phyloP scores from a whole-genome alignment of 2,888 invertebrate genomes.

The Trichopria drosophilae region DNA sequence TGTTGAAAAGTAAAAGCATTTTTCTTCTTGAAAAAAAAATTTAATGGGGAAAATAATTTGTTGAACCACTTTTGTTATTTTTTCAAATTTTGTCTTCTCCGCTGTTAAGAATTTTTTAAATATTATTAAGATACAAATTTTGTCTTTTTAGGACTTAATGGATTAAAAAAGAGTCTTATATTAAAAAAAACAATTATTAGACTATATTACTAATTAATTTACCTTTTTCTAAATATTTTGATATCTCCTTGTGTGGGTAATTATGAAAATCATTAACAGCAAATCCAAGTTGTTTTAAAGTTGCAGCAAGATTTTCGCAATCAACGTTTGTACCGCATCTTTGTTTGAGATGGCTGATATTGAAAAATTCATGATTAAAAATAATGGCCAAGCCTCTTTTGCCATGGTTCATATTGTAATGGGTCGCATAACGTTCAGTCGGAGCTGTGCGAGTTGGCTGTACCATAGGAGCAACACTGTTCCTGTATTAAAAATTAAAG shows the following conservation, averaged over 20 bases:
- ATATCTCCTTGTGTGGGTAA: constrained; percentile 70
- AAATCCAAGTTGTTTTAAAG: constrained; percentile 70
- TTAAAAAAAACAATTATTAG: neutral
- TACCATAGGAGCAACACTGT: constrained; percentile 42
- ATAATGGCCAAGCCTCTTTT: constrained; percentile 82
- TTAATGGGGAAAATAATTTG: too few relatives aligned
- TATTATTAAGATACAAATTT: neutral
- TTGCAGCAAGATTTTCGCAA: constrained; percentile 71
- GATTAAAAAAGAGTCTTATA: neutral
- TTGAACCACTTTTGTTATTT: too few relatives aligned
- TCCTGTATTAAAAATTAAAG: constrained; percentile 31
- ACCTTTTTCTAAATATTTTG: constrained; percentile 68
- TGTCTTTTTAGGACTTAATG: too few relatives aligned
- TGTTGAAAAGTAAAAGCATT: too few relatives aligned
- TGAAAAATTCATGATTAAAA: constrained; percentile 88
- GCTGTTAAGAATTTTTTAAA: too few relatives aligned
- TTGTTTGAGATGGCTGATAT: constrained; percentile 69
- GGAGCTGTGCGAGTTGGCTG: constrained; percentile 47
- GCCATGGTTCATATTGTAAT: constrained; percentile 86
- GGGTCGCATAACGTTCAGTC: constrained; percentile 67
- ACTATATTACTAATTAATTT: constrained; percentile 31
- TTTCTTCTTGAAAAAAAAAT: too few relatives aligned
- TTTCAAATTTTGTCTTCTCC: too few relatives aligned
- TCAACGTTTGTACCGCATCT: constrained; percentile 87
- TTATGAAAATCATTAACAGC: constrained; percentile 74